Base-by-base conservation (phyloP, 1,140 invertebrate genomes). In the Asobara japonica region DNA sequence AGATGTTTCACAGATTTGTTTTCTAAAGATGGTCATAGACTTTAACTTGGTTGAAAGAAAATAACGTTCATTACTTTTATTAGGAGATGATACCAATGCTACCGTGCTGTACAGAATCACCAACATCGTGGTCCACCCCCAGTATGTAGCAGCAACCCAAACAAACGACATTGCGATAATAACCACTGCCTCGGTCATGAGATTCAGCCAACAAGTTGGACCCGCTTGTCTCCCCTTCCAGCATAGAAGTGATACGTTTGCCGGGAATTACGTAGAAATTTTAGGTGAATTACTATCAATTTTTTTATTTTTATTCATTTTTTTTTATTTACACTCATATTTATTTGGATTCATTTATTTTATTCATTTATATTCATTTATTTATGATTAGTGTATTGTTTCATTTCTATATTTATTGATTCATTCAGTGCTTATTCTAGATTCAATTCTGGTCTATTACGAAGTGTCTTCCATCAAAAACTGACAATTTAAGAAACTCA, bases 191-290 rank as follows among this genome's bases (percentile, higher is more conserved):
- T 65, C 75, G 0, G 71, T 77, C 1, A 91, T 94, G 0, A 65
- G 38, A 2, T 93, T 89, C 75, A 89, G 80, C 18, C 78, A 83
- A 1, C 76, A 82, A 45, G 89, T 94, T 20, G 89, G 89, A 0
- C 91, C 92, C 0, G 90, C 89, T 11, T 94, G 93, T 83, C 78
- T 94, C 31, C 92, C 93, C 0, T 91, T 91, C 74, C 86, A 88
- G 74, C 90, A 87, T 70, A 60, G 74, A 0, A 74, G 67, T 3
- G 78, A 85, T 13, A 79, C 85, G 65, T 90, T 92, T 56, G 79
- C 76, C 13, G 89, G 88, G 20, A 68, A 79, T 38, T 79, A 64
- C 18, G 89, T 91, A 0, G 87, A 85, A 4, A 79, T 89, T 25
- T 73, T 91, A 73, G 91, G 91, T 91, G 81, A 83, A 6, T 80